These are phyloP conservation scores for Rhinoraja longicauda DNA, from an alignment of 2,797 vertebrate species.

Conservation along the genomic window DNA sequence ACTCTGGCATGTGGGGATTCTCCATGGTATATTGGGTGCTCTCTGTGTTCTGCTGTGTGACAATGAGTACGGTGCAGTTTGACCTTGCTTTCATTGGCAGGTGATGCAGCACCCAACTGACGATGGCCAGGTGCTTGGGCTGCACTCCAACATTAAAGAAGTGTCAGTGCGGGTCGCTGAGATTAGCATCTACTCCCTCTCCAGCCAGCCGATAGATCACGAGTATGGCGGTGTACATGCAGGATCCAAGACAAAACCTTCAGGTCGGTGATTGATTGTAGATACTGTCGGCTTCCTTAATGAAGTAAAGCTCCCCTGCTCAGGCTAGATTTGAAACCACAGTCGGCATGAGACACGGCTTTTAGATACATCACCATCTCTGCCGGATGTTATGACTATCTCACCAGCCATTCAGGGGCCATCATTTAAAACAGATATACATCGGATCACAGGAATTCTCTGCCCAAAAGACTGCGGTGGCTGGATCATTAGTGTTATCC, in stretches of 20 bases:
- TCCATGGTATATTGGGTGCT: no score
- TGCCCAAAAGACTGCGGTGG: no score
- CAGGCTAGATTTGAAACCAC: background rate
- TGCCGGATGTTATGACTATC: background rate
- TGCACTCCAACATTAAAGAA: slow-evolving; percentile 69
- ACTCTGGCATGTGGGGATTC: background rate
- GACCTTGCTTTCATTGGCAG: slow-evolving; percentile 46
- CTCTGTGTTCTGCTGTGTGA: background rate
- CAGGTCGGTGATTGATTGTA: slow-evolving; percentile 52
- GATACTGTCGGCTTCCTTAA: background rate
- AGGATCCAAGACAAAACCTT: slow-evolving; percentile 63
- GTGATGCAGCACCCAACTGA: slow-evolving; percentile 71
- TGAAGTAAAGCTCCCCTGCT: background rate
- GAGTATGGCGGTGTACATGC: slow-evolving; percentile 60
- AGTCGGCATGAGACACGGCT: background rate
- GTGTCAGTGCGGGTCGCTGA: slow-evolving; percentile 63
- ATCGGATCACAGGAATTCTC: no score
- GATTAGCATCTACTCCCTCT: slow-evolving; percentile 67
- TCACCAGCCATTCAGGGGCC: background rate
- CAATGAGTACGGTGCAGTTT: background rate
- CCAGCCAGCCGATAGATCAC: slow-evolving; percentile 69
- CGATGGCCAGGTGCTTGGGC: slow-evolving; percentile 64
- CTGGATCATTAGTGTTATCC: no score
- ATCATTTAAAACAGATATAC: no score
- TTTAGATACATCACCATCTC: background rate